Evolutionary conservation across 2,113 vertebrate species (phyloP).

Genomic region (Mormyrus iriodes): DNA sequence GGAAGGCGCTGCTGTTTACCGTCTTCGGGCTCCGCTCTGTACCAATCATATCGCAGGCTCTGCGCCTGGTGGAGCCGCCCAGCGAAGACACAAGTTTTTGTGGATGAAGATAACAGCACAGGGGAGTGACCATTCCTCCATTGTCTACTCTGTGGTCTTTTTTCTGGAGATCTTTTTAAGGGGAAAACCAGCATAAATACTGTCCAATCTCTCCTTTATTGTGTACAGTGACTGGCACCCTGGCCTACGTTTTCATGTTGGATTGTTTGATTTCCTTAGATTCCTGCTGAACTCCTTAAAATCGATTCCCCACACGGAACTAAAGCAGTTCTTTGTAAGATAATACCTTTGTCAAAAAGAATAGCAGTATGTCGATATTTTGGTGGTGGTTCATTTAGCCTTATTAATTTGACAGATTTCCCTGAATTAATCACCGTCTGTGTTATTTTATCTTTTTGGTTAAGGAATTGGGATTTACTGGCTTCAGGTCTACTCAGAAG

Average conservation of each 20-base stretch:
- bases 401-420: constrained; percentile 23
- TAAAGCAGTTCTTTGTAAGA: background rate
- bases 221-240: background rate
- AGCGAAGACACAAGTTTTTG: background rate
- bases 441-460: background rate
- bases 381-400: constrained; percentile 56
- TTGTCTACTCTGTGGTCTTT: background rate
- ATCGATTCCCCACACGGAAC: background rate
- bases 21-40: background rate
- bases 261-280: background rate
- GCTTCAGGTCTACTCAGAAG: background rate
- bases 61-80: background rate
- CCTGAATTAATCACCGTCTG: background rate
- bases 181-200: constrained; percentile 11
- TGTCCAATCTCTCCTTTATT: background rate
- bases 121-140: background rate
- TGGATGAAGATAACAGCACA: background rate
- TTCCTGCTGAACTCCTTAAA: background rate
- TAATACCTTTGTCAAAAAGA: constrained; percentile 29
- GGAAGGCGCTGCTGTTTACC: background rate
- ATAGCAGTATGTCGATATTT: constrained; percentile 52
- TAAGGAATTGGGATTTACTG: background rate
- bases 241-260: background rate
- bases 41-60: background rate
- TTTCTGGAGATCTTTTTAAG: background rate